Evolutionary conservation across 2,113 vertebrate genomes (phyloP), one percentile per base, ranked within the genome.

Genomic region (Melanotaenia duboulayi): DNA sequence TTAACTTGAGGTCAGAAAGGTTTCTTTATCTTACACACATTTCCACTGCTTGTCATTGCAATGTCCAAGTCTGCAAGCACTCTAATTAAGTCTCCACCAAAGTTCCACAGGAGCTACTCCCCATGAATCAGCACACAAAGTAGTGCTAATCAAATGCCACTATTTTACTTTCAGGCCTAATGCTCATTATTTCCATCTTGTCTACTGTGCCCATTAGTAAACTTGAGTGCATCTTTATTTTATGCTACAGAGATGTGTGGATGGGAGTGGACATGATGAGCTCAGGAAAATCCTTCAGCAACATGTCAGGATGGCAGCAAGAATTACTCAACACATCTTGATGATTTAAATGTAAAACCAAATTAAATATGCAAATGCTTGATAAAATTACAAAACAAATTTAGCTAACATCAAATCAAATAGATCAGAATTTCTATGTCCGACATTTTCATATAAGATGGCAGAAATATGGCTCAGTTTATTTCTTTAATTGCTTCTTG

Each of bases 1-100:
- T 89, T 92, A 89, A 87, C 85, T 71, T 81, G 84, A 86, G 92
- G 90, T 94, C 81, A 89, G 66, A 81, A 80, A 89, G 89, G 90
- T 90, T 88, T 81, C 70, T 84, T 76, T 86, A 89, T 87, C 89
- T 87, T 87, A 85, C 81, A 90, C 81, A 87, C 75, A 65, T 78
- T 88, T 90, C 86, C 80, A 71, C 86, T 62, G 85, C 90, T 90
- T 92, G 89, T 93, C 92, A 91, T 65, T 78, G 87, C 78, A 88
- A 89, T 86, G 82, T 93, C 84, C 75, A 90, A 87, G 85, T 90
- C 86, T 87, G 88, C 90, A 86, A 84, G 87, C 78, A 74, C 85
- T 81, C 87, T 91, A 94, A 93, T 93, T 92, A 94, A 93, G 84
- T 76, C 78, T 71, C 65, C 57, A 49, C 59, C 61, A 49, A 68